These are phyloP conservation scores for Cerceris ruficornis DNA, from an alignment of 2,888 invertebrate species.

Conservation along the genomic window DNA sequence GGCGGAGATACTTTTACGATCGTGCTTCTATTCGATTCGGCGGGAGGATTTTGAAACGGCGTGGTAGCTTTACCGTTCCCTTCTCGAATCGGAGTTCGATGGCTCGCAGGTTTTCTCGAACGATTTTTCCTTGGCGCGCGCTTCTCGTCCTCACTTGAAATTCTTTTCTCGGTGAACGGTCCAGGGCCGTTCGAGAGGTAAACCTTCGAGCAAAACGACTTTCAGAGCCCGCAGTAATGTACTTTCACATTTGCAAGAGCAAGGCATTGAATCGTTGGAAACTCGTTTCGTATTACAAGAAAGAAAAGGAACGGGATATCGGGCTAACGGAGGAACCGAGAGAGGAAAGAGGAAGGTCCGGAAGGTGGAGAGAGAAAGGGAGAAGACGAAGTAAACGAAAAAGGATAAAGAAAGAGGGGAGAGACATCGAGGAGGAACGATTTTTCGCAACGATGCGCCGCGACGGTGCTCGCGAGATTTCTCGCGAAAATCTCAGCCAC, in stretches of 20 bases:
- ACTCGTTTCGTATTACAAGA: conserved; percentile 60
- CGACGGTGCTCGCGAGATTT: conserved; percentile 15
- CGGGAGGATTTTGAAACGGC: not conserved
- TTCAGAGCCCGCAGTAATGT: conserved; percentile 66
- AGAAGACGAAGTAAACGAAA: not conserved
- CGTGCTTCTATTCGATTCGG: not conserved
- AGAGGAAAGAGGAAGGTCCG: not conserved
- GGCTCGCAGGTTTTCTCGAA: conserved; percentile 9
- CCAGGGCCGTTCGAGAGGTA: conserved; percentile 66
- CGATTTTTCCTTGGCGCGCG: conserved; percentile 32
- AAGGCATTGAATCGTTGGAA: conserved; percentile 66
- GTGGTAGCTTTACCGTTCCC: not conserved
- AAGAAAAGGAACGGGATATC: conserved; percentile 30
- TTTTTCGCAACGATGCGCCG: conserved; percentile 43
- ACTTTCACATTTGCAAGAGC: conserved; percentile 69
- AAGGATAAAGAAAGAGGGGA: not conserved
- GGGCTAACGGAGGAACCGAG: not conserved
- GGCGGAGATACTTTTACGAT: not conserved
- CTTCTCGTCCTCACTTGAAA: conserved; percentile 51
- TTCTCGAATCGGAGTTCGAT: not conserved
- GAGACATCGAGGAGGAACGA: conserved; percentile 20
- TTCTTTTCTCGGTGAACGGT: conserved; percentile 63
- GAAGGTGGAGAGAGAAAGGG: conserved; percentile 13
- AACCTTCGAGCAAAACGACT: conserved; percentile 68
- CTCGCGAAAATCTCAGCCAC: conserved; percentile 27